phyloP scores from a whole-genome alignment of 2,113 vertebrate species.

The Channa maculata region DNA sequence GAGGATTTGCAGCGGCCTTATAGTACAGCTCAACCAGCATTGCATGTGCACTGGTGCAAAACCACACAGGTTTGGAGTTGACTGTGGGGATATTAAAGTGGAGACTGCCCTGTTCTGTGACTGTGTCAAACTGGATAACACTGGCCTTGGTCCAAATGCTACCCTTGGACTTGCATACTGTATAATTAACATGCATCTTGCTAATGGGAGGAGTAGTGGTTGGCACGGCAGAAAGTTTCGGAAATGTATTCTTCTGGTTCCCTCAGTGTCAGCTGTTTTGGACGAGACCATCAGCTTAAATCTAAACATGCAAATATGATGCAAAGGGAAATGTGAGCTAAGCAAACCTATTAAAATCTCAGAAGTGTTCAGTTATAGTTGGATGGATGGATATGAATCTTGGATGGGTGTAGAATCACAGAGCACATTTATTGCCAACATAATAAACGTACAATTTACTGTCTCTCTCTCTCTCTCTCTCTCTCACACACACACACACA shows the following conservation, averaged over 20 bases:
- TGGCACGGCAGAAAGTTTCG: not conserved
- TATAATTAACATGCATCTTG: not conserved
- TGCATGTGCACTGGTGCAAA: slow-evolving; percentile 10
- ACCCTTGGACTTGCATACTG: not conserved
- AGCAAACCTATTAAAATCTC: not conserved
- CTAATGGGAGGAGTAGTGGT: not conserved
- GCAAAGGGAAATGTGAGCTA: slow-evolving; percentile 8
- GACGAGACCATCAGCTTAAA: slow-evolving; percentile 26
- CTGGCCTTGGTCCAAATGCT: not conserved
- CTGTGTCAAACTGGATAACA: not conserved
- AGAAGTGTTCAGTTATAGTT: not conserved
- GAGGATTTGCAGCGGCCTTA: slow-evolving; percentile 46
- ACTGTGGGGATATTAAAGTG: not conserved
- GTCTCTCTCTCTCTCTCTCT: too few species aligned
- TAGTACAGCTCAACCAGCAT: slow-evolving; percentile 39
- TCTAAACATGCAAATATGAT: slow-evolving; percentile 30
- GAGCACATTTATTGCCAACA: too few species aligned
- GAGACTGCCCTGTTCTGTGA: not conserved
- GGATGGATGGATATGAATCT: too few species aligned
- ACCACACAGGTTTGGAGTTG: slow-evolving; percentile 8
- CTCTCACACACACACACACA: too few species aligned
- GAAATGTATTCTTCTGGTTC: slow-evolving; percentile 25
- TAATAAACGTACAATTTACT: too few species aligned
- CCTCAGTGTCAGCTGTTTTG: slow-evolving; percentile 14
- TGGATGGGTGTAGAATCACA: too few species aligned